Conservation (phyloP, 1,140 invertebrate species). For the Calliphora vicina region DNA sequence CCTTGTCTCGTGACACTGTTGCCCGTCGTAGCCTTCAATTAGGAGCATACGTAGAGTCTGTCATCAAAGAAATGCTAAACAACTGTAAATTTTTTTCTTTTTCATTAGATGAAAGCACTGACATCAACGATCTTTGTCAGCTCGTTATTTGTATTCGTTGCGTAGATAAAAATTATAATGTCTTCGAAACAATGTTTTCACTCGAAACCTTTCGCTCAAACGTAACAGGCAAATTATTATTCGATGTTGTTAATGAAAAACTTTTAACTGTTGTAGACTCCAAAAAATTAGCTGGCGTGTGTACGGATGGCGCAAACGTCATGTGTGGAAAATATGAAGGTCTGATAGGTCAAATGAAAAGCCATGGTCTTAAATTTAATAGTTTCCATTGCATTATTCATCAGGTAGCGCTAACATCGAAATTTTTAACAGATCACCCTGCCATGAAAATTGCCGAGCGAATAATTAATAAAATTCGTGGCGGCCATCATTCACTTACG, state of each 20-base stretch:
- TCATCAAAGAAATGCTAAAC: too few relatives aligned
- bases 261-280: neutral
- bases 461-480: neutral
- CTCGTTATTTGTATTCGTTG: too few relatives aligned
- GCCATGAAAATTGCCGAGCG: neutral
- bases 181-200: neutral
- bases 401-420: neutral
- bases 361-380: neutral
- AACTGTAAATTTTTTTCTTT: neutral
- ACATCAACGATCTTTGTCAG: neutral
- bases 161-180: neutral
- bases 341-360: neutral
- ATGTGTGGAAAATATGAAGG: neutral
- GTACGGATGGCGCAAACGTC: constrained; percentile 6
- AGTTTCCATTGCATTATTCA: neutral
- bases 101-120: neutral
- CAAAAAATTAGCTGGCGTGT: neutral
- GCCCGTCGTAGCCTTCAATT: too few relatives aligned
- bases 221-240: neutral
- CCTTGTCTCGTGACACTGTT: too few relatives aligned
- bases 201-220: neutral
- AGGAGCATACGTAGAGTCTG: too few relatives aligned
- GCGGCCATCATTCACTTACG: neutral
- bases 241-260: neutral
- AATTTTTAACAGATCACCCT: neutral